phyloP scores from a whole-genome alignment of 2,113 vertebrate species.

The Mus spicilegus region DNA sequence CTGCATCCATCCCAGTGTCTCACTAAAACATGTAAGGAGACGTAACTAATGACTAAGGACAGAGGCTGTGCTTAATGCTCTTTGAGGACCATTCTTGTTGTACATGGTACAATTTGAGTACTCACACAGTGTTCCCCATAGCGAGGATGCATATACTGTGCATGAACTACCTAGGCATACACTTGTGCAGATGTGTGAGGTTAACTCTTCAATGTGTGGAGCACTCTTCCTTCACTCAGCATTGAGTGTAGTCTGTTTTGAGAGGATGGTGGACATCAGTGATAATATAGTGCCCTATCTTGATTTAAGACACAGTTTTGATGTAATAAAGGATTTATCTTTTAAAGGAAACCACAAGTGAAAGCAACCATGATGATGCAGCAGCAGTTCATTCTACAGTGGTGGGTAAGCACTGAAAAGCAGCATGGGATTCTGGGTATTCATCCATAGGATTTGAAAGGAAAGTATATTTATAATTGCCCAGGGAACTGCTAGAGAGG shows the following conservation, averaged over 20 bases:
- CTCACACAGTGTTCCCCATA: not conserved
- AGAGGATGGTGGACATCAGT: not conserved
- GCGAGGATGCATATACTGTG: not conserved
- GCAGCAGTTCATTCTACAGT: not conserved
- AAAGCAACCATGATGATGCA: constrained; percentile 1
- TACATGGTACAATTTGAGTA: not conserved
- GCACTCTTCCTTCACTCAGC: not conserved
- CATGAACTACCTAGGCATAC: not conserved
- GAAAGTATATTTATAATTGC: not conserved
- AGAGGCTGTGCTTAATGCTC: not conserved
- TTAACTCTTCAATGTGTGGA: not conserved
- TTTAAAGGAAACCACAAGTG: constrained; percentile 54
- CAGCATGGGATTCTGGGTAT: not conserved
- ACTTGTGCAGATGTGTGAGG: not conserved
- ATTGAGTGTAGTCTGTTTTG: not conserved
- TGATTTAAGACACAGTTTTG: not conserved
- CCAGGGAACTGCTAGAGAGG: not conserved
- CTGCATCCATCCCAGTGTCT: not conserved
- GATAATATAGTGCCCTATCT: not conserved
- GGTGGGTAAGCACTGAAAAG: constrained; percentile 52
- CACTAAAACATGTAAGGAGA: not conserved
- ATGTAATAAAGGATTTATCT: constrained; percentile 47
- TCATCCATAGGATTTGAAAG: not conserved
- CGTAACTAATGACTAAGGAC: not conserved
- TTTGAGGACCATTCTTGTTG: not conserved